These are phyloP conservation scores for Laothoe populi DNA, from an alignment of 2,888 invertebrate species.

Conservation along the genomic window DNA sequence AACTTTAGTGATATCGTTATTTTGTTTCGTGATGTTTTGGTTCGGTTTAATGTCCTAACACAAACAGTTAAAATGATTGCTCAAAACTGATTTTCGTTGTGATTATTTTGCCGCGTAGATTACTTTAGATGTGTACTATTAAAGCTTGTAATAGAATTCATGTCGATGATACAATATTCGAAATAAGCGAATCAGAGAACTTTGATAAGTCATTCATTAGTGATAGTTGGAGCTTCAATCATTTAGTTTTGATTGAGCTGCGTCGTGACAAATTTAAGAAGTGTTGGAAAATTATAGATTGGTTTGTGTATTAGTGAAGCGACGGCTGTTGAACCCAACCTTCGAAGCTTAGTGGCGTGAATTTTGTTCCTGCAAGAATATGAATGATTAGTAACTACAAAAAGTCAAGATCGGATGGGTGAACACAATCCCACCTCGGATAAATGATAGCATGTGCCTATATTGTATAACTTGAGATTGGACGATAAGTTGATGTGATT, in stretches of 20 bases:
- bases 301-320: neutral
- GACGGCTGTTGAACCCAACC: neutral
- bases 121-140: slow-evolving; percentile 50
- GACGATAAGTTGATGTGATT: slow-evolving; percentile 1
- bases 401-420: slow-evolving; percentile 16
- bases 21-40: slow-evolving; percentile 46
- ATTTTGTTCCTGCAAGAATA: slow-evolving; percentile 13
- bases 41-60: slow-evolving; percentile 57
- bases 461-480: slow-evolving; percentile 17
- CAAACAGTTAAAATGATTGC: slow-evolving; percentile 60
- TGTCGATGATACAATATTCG: slow-evolving; percentile 39
- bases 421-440: slow-evolving; percentile 6
- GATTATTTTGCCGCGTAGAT: slow-evolving; percentile 55
- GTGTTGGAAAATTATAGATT: slow-evolving; percentile 8
- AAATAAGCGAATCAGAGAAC: slow-evolving; percentile 30
- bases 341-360: slow-evolving; percentile 1
- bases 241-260: slow-evolving; percentile 11
- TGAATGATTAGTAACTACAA: slow-evolving; percentile 1
- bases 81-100: slow-evolving; percentile 57
- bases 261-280: slow-evolving; percentile 17
- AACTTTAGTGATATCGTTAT: slow-evolving; percentile 42
- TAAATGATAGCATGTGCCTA: slow-evolving; percentile 19
- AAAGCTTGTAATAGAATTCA: slow-evolving; percentile 45
- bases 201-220: slow-evolving; percentile 18
- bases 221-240: neutral